Evolutionary conservation across 2,113 vertebrate genomes (phyloP).

Genomic region (Sylvia atricapilla): DNA sequence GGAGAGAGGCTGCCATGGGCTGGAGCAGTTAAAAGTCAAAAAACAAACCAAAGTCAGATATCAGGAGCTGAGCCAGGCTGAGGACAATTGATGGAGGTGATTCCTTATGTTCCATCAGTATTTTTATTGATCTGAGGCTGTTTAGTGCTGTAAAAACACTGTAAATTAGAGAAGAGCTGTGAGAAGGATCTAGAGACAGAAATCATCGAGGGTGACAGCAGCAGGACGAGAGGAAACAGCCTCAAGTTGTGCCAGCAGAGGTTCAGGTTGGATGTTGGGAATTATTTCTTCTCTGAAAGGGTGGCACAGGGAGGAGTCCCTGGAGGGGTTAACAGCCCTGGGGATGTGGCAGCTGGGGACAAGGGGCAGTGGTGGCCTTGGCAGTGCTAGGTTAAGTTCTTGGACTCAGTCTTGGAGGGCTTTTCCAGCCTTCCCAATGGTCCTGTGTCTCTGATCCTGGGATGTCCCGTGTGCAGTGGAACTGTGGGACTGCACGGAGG

Average conservation of each 20-base stretch:
- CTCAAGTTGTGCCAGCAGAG: not conserved
- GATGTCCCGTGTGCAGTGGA: rapidly evolving
- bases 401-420: not conserved
- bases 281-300: not conserved
- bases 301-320: not conserved
- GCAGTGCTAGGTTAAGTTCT: not conserved
- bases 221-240: not conserved
- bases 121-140: slow-evolving; percentile 46
- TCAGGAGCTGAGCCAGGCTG: not conserved
- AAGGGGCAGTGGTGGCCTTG: not conserved
- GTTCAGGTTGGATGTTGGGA: not conserved
- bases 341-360: not conserved
- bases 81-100: slow-evolving; percentile 19
- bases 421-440: not conserved
- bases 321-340: not conserved
- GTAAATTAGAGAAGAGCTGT: slow-evolving; percentile 27
- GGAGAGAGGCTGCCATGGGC: not conserved
- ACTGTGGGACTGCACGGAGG: rapidly evolving
- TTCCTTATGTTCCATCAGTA: not conserved
- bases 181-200: not conserved
- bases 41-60: not conserved
- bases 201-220: not conserved
- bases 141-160: slow-evolving; percentile 31
- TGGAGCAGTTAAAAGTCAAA: not conserved
- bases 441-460: not conserved